These are phyloP conservation scores for Nephrotoma appendiculata DNA, from an alignment of 2,888 invertebrate genomes.

Conservation along the genomic window DNA sequence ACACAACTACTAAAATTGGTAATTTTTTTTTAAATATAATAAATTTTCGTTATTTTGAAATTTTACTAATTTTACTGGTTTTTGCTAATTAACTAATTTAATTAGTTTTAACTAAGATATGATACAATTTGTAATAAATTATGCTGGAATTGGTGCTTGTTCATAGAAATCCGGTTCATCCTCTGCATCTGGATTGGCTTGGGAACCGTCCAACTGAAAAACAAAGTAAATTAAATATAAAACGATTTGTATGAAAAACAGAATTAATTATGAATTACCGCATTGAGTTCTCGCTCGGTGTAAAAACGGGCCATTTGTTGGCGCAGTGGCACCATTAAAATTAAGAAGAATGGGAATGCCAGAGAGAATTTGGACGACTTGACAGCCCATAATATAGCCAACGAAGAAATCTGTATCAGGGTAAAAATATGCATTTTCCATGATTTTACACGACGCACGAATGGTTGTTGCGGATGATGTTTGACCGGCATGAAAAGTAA, in stretches of 20 bases:
- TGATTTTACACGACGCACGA: slow-evolving; percentile 78
- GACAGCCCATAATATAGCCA: slow-evolving; percentile 69
- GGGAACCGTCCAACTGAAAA: slow-evolving; percentile 69
- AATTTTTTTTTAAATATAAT: background rate
- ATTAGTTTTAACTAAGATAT: background rate
- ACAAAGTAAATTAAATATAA: slow-evolving; percentile 7
- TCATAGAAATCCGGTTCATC: slow-evolving; percentile 92
- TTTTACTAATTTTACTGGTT: background rate
- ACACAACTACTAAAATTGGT: background rate
- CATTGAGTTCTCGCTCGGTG: slow-evolving; percentile 65
- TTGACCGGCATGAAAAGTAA: slow-evolving; percentile 90
- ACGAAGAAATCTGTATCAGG: slow-evolving; percentile 62
- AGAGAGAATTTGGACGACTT: slow-evolving; percentile 82
- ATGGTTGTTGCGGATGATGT: slow-evolving; percentile 82
- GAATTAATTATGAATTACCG: slow-evolving; percentile 42
- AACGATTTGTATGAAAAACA: slow-evolving; percentile 1
- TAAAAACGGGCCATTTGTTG: slow-evolving; percentile 58
- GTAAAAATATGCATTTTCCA: slow-evolving; percentile 89
- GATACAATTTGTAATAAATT: slow-evolving; percentile 20
- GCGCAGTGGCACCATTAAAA: slow-evolving; percentile 80
- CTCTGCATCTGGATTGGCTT: slow-evolving; percentile 63
- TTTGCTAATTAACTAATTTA: background rate
- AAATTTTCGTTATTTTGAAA: background rate
- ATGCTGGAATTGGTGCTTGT: slow-evolving; percentile 73
- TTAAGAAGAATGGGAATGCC: slow-evolving; percentile 86